Evolutionary conservation across 2,888 invertebrate species (phyloP).

Genomic region (Conops quadrifasciatus): DNA sequence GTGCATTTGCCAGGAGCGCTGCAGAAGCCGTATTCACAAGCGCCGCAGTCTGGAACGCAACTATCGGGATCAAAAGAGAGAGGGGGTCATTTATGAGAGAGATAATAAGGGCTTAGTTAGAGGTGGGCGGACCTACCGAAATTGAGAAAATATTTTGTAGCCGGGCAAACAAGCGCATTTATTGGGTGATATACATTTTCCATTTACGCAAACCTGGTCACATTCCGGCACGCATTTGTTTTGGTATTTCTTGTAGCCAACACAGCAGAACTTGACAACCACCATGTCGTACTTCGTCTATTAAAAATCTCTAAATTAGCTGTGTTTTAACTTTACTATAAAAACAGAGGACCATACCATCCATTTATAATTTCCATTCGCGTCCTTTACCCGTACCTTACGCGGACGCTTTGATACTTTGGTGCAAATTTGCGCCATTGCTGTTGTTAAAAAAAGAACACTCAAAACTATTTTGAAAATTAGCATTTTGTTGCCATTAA

Average conservation of each 20-base stretch:
- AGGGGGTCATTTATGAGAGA: background rate
- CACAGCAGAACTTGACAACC: constrained; percentile 48
- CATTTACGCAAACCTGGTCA: constrained; percentile 46
- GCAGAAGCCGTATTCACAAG: constrained; percentile 57
- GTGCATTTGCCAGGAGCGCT: constrained; percentile 51
- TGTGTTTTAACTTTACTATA: no score
- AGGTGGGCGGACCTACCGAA: constrained; percentile 40
- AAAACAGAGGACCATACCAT: background rate
- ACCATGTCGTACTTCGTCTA: constrained; percentile 34
- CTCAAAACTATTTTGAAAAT: background rate
- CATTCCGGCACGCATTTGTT: constrained; percentile 51
- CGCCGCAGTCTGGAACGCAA: constrained; percentile 56
- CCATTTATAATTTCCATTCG: constrained; percentile 21
- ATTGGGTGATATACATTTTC: constrained; percentile 58
- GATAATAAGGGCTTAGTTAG: background rate
- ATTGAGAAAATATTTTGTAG: constrained; percentile 53
- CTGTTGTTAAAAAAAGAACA: constrained; percentile 8
- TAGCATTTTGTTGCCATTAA: constrained; percentile 13
- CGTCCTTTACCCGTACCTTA: constrained; percentile 13
- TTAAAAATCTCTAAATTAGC: background rate
- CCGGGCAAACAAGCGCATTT: constrained; percentile 62
- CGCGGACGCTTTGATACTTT: background rate
- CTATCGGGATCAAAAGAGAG: constrained; percentile 40
- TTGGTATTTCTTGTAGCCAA: constrained; percentile 39
- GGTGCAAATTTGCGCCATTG: constrained; percentile 29